phyloP scores from a whole-genome alignment of 2,888 invertebrate genomes.

The Fabriciana adippe region DNA sequence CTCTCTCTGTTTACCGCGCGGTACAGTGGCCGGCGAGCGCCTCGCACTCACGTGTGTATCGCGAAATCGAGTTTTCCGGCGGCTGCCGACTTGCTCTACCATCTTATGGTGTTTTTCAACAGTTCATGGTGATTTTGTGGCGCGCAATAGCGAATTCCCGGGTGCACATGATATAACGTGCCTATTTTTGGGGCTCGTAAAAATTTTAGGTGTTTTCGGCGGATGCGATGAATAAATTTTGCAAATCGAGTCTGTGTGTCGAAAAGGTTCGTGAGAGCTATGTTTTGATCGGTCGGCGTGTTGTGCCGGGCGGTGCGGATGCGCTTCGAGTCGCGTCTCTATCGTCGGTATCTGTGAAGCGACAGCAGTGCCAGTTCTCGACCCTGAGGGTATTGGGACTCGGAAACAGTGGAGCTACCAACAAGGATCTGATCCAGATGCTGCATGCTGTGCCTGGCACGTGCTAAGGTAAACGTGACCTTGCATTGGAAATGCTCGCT shows the following conservation, averaged over 20 bases:
- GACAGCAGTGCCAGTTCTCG: slow-evolving; percentile 49
- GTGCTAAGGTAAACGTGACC: slow-evolving; percentile 70
- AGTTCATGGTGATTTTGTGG: slow-evolving; percentile 71
- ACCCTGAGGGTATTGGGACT: slow-evolving; percentile 46
- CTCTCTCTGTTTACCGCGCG: slow-evolving; percentile 81
- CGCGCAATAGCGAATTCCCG: slow-evolving; percentile 59
- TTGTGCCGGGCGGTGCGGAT: slow-evolving; percentile 71
- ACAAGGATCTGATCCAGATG: slow-evolving; percentile 51
- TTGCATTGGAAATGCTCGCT: slow-evolving; percentile 46
- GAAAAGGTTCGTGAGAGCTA: slow-evolving; percentile 77
- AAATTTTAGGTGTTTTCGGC: slow-evolving; percentile 75
- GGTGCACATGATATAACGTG: slow-evolving; percentile 50
- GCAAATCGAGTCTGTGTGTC: slow-evolving; percentile 79
- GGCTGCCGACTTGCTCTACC: slow-evolving; percentile 62
- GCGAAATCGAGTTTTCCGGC: slow-evolving; percentile 72
- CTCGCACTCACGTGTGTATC: slow-evolving; percentile 83
- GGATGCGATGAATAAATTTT: slow-evolving; percentile 83
- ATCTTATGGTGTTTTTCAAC: slow-evolving; percentile 71
- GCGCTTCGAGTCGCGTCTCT: slow-evolving; percentile 58
- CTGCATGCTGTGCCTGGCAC: slow-evolving; percentile 54
- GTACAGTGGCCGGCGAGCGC: slow-evolving; percentile 81
- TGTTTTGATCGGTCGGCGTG: slow-evolving; percentile 76
- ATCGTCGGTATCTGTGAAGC: slow-evolving; percentile 59
- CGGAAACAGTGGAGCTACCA: slow-evolving; percentile 44
- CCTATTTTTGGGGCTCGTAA: slow-evolving; percentile 71